Conservation (phyloP, 2,888 invertebrate species). For the Acleris holmiana region DNA sequence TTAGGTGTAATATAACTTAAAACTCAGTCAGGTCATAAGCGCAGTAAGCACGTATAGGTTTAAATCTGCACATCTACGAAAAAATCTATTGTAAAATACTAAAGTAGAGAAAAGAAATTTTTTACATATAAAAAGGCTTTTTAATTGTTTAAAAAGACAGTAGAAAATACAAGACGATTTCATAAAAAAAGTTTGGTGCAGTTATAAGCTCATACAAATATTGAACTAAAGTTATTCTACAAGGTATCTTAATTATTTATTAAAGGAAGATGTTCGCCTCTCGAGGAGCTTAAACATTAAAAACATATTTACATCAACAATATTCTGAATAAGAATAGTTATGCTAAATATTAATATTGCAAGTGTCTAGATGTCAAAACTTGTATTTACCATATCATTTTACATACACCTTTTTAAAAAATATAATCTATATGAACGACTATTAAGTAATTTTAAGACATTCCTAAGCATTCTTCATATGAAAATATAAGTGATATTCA, state of each 20-base stretch:
- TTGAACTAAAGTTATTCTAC: conserved; percentile 35
- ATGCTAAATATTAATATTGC: conserved; percentile 72
- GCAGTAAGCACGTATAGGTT: conserved; percentile 43
- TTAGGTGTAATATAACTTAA: conserved; percentile 67
- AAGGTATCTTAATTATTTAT: conserved; percentile 34
- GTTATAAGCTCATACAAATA: conserved; percentile 37
- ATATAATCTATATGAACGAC: conserved; percentile 69
- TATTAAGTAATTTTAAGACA: conserved; percentile 59
- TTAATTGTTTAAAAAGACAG: conserved; percentile 40
- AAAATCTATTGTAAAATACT: conserved; percentile 17
- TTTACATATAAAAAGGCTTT: conserved; percentile 4
- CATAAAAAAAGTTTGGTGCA: conserved; percentile 41
- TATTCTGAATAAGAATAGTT: conserved; percentile 48
- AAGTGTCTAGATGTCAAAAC: conserved; percentile 64
- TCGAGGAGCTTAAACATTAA: conserved; percentile 20
- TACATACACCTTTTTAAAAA: conserved; percentile 65
- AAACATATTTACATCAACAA: conserved; percentile 64
- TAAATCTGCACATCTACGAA: conserved; percentile 38
- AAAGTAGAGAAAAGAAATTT: neutral
- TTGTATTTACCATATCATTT: conserved; percentile 44
- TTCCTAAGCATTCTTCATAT: conserved; percentile 58
- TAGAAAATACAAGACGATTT: conserved; percentile 42
- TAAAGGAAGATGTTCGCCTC: conserved; percentile 37
- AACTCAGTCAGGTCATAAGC: conserved; percentile 72
- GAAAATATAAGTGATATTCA: conserved; percentile 75